A percentile compares a stretch with the other conserved stretches of the same genome.
Conservation (phyloP, 2,113 vertebrate species). For the Poeciliopsis retropinna region DNA sequence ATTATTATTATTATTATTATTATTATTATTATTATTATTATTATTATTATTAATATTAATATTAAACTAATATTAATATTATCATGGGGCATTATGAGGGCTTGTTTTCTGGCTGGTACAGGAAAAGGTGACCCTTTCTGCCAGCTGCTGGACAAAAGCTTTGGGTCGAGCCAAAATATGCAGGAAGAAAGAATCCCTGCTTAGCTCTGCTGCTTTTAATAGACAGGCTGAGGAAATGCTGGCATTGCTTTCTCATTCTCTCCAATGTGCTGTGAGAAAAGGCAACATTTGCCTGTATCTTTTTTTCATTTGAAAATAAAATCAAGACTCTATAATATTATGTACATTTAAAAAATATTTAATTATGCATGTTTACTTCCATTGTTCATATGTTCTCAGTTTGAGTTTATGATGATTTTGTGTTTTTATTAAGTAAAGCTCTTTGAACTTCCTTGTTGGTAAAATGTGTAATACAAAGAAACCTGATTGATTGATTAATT, state of each 20-base stretch:
- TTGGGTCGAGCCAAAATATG: conserved; percentile 27
- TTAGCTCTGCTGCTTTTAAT: conserved; percentile 58
- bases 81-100: neutral
- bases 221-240: conserved; percentile 37
- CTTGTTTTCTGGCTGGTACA: conserved; percentile 8
- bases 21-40: no score
- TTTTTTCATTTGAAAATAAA: neutral
- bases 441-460: no score
- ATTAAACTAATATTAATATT: no score
- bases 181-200: conserved; percentile 23
- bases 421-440: no score
- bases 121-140: conserved; percentile 24
- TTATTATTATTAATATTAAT: no score
- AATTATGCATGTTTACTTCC: neutral
- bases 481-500: no score
- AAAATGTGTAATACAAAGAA: no score
- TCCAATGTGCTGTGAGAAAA: neutral
- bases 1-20: no score
- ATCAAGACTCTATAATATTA: no score
- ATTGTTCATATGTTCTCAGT: no score
- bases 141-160: conserved; percentile 39
- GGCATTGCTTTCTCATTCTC: conserved; percentile 18
- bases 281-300: neutral
- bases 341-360: neutral
- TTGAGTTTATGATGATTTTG: no score